Conservation (phyloP, 2,797 vertebrate species). For the Rhinatrema bivittatum region DNA sequence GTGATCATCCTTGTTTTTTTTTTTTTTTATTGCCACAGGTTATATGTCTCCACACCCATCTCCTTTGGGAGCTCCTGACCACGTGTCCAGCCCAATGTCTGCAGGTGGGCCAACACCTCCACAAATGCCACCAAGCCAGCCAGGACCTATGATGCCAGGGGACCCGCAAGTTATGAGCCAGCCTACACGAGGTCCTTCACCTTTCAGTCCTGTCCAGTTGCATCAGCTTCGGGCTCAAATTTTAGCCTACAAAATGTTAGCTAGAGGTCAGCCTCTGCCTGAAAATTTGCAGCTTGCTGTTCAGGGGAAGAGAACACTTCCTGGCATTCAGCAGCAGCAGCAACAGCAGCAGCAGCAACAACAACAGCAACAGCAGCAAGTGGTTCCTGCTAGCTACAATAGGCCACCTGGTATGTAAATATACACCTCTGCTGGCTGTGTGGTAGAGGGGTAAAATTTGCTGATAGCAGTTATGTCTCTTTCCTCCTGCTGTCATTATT, state of each 20-base stretch:
- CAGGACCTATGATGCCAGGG: conserved; percentile 75
- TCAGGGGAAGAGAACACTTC: conserved; percentile 90
- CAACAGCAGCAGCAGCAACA: conserved; percentile 42
- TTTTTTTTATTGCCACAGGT: conserved; percentile 51
- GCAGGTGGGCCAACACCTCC: conserved; percentile 89
- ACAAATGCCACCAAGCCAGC: conserved; percentile 78
- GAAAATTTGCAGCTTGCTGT: conserved; percentile 95
- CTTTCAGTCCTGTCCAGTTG: conserved; percentile 88
- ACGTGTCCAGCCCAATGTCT: conserved; percentile 88
- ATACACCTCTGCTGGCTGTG: too few species aligned
- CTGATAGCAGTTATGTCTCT: too few species aligned
- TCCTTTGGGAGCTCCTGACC: conserved; percentile 82
- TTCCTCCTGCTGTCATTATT: too few species aligned
- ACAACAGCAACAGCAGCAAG: conserved; percentile 41
- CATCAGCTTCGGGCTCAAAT: conserved; percentile 97
- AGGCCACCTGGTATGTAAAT: conserved; percentile 72
- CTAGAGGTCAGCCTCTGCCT: conserved; percentile 86
- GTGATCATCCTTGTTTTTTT: conserved; percentile 3
- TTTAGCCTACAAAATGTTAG: conserved; percentile 93
- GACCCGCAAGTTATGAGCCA: conserved; percentile 83
- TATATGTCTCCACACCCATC: conserved; percentile 95
- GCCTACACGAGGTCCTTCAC: conserved; percentile 76
- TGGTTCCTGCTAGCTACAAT: conserved; percentile 68
- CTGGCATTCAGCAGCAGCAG: conserved; percentile 82
- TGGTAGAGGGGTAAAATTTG: too few species aligned